These are phyloP conservation scores for Tanypteryx hageni DNA, from an alignment of 2,888 invertebrate species.

Conservation along the genomic window DNA sequence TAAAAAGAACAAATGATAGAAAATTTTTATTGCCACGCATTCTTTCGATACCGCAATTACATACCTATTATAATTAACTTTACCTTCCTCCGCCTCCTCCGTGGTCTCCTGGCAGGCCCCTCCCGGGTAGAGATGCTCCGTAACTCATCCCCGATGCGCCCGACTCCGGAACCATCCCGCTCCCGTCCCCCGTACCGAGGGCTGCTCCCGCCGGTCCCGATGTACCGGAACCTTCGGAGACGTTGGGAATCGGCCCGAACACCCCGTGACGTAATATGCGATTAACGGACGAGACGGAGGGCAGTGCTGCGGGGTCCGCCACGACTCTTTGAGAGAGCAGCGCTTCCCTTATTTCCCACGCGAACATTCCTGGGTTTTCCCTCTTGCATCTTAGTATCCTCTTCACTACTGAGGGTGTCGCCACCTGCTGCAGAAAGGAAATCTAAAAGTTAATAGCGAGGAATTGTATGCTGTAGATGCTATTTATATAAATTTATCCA, in stretches of 20 bases:
- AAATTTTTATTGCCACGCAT: too few species aligned
- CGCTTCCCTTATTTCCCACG: conserved; percentile 96
- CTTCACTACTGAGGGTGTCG: conserved; percentile 96
- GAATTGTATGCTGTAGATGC: too few species aligned
- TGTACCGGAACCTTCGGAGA: neutral
- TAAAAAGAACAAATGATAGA: too few species aligned
- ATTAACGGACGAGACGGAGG: conserved; percentile 96
- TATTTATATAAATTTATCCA: too few species aligned
- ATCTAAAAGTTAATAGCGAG: too few species aligned
- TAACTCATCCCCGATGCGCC: conserved; percentile 71
- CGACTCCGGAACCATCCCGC: neutral
- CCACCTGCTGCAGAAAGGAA: conserved; percentile 89
- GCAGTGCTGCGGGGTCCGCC: conserved; percentile 89
- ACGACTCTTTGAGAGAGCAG: conserved; percentile 93
- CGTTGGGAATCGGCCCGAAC: conserved; percentile 77
- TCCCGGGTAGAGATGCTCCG: conserved; percentile 74
- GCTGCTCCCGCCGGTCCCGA: conserved; percentile 82
- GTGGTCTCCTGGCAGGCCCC: conserved; percentile 65
- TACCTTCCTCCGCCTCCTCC: conserved; percentile 29
- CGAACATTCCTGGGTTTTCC: conserved; percentile 97
- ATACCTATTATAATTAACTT: neutral
- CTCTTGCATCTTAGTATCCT: conserved; percentile 95
- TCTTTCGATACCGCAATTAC: too few species aligned
- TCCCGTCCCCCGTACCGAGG: conserved; percentile 6
- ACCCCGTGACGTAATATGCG: conserved; percentile 90